These are phyloP conservation scores for Schlechtendalia chinensis DNA, from an alignment of 1,140 invertebrate species.

Conservation along the genomic window DNA sequence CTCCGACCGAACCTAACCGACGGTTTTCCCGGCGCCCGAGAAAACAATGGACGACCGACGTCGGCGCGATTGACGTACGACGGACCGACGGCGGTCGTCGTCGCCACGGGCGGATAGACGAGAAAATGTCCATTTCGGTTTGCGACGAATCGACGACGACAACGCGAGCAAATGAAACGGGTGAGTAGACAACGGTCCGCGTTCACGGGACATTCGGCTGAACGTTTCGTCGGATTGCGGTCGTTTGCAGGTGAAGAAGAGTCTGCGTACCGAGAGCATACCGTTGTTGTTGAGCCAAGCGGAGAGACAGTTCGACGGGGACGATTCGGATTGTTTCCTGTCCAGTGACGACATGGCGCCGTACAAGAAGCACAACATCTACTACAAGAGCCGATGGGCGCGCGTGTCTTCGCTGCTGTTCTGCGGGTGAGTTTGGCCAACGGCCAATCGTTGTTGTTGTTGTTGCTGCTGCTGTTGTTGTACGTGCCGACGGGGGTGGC, in stretches of 20 bases:
- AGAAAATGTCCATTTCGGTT: constrained; percentile 30
- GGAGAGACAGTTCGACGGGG: constrained; percentile 43
- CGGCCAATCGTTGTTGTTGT: no score
- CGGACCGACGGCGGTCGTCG: no score
- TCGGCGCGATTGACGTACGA: no score
- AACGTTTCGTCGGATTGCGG: no score
- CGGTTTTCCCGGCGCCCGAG: no score
- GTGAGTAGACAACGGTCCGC: no score
- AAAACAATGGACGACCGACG: background rate
- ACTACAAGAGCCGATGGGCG: constrained; percentile 39
- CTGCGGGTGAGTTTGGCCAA: constrained; percentile 15
- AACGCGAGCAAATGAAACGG: constrained; percentile 41
- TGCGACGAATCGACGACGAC: background rate
- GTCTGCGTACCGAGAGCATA: constrained; percentile 31
- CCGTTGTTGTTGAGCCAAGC: constrained; percentile 46
- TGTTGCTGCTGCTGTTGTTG: no score
- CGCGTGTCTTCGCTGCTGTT: constrained; percentile 30
- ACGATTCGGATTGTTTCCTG: constrained; percentile 38
- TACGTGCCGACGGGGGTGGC: no score
- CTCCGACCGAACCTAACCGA: no score
- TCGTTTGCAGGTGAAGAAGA: constrained; percentile 20
- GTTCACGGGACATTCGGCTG: no score
- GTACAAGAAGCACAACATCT: constrained; percentile 39
- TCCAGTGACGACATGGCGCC: constrained; percentile 47
- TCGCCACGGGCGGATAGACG: no score